Percentiles rank a stretch among this genome's conserved stretches.
These are phyloP conservation scores for Hemichromis elongatus DNA, from an alignment of 2,113 vertebrate species.

Conservation along the genomic window DNA sequence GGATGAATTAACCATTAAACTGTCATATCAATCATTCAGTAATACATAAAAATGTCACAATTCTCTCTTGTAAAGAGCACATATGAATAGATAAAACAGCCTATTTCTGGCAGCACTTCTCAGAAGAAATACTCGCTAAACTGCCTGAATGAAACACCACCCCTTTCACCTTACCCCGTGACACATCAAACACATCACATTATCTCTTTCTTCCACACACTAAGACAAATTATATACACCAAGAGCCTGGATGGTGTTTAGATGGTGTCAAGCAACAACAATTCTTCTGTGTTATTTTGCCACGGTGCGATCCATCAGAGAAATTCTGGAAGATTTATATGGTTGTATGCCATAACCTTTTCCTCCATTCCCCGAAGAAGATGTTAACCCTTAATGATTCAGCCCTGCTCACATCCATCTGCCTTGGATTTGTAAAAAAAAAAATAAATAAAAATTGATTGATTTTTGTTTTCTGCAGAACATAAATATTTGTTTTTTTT, in stretches of 20 bases:
- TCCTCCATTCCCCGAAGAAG: not conserved
- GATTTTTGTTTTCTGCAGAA: not conserved
- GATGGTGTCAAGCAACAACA: not conserved
- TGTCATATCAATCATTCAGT: slow-evolving; percentile 60
- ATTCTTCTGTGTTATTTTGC: not conserved
- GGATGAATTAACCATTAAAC: slow-evolving; percentile 46
- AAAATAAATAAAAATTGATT: not conserved
- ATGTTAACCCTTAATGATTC: not conserved
- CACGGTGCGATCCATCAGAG: not conserved
- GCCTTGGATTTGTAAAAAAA: not conserved
- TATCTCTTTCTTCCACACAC: not conserved
- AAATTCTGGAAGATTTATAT: not conserved
- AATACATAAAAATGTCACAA: slow-evolving; percentile 14
- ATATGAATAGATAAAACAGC: slow-evolving; percentile 33
- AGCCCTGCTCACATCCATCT: not conserved
- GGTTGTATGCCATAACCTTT: not conserved
- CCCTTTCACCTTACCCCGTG: not conserved
- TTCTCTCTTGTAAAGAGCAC: not conserved
- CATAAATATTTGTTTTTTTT: not conserved
- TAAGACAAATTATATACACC: not conserved
- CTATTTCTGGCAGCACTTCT: slow-evolving; percentile 26
- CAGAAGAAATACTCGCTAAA: not conserved
- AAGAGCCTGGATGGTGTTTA: not conserved
- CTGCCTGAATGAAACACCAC: not conserved
- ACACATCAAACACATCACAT: not conserved